Evolutionary conservation across 2,113 vertebrate species (phyloP), one percentile per base, ranked within the genome.

Genomic region (Manacus vitellinus): DNA sequence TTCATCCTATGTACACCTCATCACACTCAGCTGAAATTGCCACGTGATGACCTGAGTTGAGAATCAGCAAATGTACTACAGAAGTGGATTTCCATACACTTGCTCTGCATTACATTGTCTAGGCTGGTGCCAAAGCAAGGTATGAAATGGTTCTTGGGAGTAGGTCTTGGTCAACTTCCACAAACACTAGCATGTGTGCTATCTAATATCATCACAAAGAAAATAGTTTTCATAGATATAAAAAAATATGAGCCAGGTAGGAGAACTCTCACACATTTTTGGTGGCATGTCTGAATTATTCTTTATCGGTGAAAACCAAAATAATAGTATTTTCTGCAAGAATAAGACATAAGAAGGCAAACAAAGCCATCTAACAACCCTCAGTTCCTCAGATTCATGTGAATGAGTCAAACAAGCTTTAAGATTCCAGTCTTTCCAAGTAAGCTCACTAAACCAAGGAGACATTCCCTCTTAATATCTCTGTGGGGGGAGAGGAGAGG

Each of bases 151-250:
- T 28, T 72, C 18, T 52, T 66, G 30, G 27, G 24, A 73, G 44
- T 0, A 84, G 33, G 25, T 49, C 41, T 85, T 33, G 9, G 35
- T 41, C 44, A 77, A 39, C 12, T 56, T 66, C 28, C 33, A 74
- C 0, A 1, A 89, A 46, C 28, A 66, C 7, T 10, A 78, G 46
- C 43, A 66, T 0, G 0, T 0, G 0, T 56, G 28, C 9, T 51
- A 25, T 10, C 30, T 61, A 52, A 81, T 85, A 61, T 0, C 23
- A 20, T 74, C 10, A 72, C 5, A 82, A 51, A 85, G 15, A 12
- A 71, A 75, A 63, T 1, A 71, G 14, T 43, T 71, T 84, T 55
- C 30, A 68, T 3, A 37, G 30, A 63, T 27, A n/a, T 3, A 25
- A 56, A 62, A 89, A 77, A 46, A 27, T 1, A 37, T 27, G 22